These are phyloP conservation scores for Poecilobothrus nobilitatus DNA, from an alignment of 2,888 invertebrate genomes.

Conservation along the genomic window DNA sequence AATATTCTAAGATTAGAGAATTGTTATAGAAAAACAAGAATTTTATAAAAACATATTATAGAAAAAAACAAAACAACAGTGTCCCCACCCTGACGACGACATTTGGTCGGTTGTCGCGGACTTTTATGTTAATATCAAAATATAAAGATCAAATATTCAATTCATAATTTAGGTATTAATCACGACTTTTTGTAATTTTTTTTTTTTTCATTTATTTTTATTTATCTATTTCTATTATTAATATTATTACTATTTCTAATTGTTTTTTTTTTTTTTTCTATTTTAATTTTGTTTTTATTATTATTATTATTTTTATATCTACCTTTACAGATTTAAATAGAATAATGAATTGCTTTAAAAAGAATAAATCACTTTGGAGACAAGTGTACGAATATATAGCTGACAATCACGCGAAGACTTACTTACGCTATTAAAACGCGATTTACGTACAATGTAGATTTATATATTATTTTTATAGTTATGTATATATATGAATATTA, in stretches of 20 bases:
- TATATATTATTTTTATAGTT: too few relatives aligned
- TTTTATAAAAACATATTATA: neutral
- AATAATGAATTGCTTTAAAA: neutral
- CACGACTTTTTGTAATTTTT: neutral
- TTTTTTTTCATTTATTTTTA: too few relatives aligned
- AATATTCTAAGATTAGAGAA: neutral
- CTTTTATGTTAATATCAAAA: neutral
- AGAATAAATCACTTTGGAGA: neutral
- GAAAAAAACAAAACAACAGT: neutral
- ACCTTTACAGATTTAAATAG: neutral
- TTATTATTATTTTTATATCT: neutral
- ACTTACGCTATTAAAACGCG: neutral
- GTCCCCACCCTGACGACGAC: neutral
- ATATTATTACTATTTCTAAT: neutral
- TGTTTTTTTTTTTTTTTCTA: too few relatives aligned
- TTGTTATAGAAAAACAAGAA: neutral
- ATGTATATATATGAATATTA: too few relatives aligned
- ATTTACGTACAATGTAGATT: too few relatives aligned
- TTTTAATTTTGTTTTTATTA: too few relatives aligned
- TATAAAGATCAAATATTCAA: conserved; percentile 1
- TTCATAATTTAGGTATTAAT: conserved; percentile 3
- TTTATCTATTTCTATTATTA: neutral
- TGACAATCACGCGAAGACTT: conserved; percentile 1
- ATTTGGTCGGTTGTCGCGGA: neutral
- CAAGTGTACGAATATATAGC: neutral